phyloP scores from a whole-genome alignment of 2,113 vertebrate species.

The Pelmatolapia mariae region DNA sequence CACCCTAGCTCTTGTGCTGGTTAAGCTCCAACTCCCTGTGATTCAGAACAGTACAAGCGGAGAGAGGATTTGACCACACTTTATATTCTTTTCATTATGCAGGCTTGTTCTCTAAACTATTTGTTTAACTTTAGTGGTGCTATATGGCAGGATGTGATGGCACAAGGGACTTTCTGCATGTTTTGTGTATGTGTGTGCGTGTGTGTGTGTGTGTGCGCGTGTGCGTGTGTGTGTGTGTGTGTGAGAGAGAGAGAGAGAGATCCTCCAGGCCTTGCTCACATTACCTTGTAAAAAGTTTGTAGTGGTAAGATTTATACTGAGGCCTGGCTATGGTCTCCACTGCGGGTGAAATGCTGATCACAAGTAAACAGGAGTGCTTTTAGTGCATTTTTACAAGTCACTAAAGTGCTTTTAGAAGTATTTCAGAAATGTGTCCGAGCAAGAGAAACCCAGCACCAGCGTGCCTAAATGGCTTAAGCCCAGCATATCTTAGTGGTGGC shows the following conservation, averaged over 20 bases:
- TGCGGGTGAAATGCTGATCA: constrained; percentile 45
- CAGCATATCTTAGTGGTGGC: constrained; percentile 53
- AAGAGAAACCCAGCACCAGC: constrained; percentile 53
- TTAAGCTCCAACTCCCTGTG: neutral
- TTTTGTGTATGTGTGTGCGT: neutral
- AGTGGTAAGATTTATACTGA: constrained; percentile 38
- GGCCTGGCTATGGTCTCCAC: constrained; percentile 13
- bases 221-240: neutral
- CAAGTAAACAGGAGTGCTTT: constrained; percentile 57
- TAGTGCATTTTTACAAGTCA: constrained; percentile 58
- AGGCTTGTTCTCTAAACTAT: neutral
- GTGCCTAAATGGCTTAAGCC: constrained; percentile 62
- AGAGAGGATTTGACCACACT: constrained; percentile 1
- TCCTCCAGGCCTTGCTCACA: constrained; percentile 24
- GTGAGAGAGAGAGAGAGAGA: neutral
- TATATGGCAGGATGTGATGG: neutral
- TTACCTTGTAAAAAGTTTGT: constrained; percentile 61
- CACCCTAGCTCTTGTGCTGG: neutral
- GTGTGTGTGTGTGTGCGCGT: rapidly evolving
- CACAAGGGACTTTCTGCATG: neutral
- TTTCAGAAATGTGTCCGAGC: constrained; percentile 56
- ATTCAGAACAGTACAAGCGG: neutral
- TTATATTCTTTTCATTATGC: neutral
- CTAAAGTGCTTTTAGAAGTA: constrained; percentile 53
- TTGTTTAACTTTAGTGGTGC: neutral